Conservation (phyloP, 2,113 vertebrate species). For the Thalassoma bifasciatum region DNA sequence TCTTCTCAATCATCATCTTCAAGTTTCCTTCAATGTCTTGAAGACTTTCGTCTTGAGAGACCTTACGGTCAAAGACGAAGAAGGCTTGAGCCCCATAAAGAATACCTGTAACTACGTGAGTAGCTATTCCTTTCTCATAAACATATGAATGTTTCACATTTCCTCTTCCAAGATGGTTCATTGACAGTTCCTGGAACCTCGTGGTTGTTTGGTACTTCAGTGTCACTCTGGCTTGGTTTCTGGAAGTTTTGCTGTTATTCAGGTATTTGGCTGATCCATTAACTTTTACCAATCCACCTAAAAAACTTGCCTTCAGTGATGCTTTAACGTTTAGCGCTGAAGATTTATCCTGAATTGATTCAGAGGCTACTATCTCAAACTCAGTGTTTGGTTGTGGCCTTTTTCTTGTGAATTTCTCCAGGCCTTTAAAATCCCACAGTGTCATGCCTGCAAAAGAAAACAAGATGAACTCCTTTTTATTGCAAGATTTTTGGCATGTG, state of each 20-base stretch:
- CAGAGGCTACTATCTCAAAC: constrained; percentile 59
- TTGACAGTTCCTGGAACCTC: constrained; percentile 60
- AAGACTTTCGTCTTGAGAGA: constrained; percentile 46
- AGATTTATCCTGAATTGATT: constrained; percentile 62
- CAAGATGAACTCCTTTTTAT: no score
- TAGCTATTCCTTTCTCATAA: constrained; percentile 53
- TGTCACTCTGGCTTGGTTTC: constrained; percentile 55
- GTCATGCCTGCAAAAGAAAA: constrained; percentile 1
- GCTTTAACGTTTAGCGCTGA: constrained; percentile 58
- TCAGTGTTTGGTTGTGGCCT: constrained; percentile 27
- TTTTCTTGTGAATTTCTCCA: no score
- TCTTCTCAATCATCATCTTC: constrained; percentile 9
- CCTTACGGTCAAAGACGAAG: constrained; percentile 72
- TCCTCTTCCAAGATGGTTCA: constrained; percentile 58
- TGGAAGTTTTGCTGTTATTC: constrained; percentile 56
- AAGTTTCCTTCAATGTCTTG: constrained; percentile 52
- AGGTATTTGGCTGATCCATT: constrained; percentile 70
- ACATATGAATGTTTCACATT: constrained; percentile 42
- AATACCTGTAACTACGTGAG: constrained; percentile 71
- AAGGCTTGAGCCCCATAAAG: constrained; percentile 73
- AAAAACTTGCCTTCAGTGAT: constrained; percentile 70
- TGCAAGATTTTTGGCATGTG: no score
- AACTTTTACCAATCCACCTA: constrained; percentile 55
- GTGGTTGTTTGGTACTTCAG: constrained; percentile 63
- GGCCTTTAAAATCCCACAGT: no score